Evolutionary conservation across 2,888 invertebrate genomes (phyloP).

Genomic region (Epicampocera succincta): DNA sequence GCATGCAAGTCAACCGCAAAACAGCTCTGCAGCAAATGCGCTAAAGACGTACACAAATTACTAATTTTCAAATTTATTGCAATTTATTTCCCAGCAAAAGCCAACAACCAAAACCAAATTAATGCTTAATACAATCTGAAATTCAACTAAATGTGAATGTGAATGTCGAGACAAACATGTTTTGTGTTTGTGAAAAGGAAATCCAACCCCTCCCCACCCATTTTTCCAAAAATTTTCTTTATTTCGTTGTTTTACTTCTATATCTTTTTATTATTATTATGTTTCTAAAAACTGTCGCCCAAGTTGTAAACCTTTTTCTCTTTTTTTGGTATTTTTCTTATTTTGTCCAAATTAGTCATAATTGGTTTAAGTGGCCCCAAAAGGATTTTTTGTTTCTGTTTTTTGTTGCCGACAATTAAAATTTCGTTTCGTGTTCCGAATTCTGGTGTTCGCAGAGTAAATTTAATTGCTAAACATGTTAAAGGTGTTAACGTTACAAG

Average conservation of each 20-base stretch:
- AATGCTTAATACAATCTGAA: constrained; percentile 19
- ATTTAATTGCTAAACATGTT: constrained; percentile 64
- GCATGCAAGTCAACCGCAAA: constrained; percentile 66
- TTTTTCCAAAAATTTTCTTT: constrained; percentile 25
- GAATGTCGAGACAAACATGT: too few species aligned
- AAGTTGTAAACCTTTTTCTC: constrained; percentile 36
- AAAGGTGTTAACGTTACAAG: constrained; percentile 49
- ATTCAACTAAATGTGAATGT: not conserved
- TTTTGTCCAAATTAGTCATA: constrained; percentile 65
- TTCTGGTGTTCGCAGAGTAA: constrained; percentile 25
- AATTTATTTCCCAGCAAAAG: constrained; percentile 50
- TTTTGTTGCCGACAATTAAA: constrained; percentile 47
- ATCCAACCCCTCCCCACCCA: not conserved
- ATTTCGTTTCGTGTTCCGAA: constrained; percentile 46
- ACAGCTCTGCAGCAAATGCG: constrained; percentile 54
- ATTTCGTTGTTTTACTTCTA: not conserved
- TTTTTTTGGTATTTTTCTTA: constrained; percentile 6
- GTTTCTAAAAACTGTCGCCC: constrained; percentile 62
- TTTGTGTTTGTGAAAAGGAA: not conserved
- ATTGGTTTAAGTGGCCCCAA: constrained; percentile 63
- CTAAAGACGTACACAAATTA: constrained; percentile 54
- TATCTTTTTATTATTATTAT: constrained; percentile 27
- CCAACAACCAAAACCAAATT: constrained; percentile 37
- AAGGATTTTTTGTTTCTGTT: constrained; percentile 42
- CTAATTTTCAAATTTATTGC: constrained; percentile 66